Percentiles rank a stretch among this genome's conserved stretches.
Evolutionary conservation across 1,140 invertebrate species (phyloP).

Genomic region (Drosophila nikananu): DNA sequence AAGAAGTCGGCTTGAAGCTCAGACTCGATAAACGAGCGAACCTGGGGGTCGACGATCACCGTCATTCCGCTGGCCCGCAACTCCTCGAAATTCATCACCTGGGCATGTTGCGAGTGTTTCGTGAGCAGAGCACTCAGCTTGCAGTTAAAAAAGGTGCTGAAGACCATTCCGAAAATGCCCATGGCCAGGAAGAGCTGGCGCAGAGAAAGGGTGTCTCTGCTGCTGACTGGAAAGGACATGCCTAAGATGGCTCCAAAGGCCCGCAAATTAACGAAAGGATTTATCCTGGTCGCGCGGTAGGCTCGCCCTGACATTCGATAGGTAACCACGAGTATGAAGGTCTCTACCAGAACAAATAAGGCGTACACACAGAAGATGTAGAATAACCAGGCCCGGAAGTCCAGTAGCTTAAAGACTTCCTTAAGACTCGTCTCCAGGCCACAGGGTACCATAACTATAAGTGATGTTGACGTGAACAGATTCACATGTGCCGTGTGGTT

Average conservation of each 20-base stretch:
- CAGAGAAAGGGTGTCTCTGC: background rate
- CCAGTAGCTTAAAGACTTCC: background rate
- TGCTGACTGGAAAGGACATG: constrained; percentile 11
- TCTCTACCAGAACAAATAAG: constrained; percentile 7
- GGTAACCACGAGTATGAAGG: background rate
- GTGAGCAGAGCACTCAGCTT: constrained; percentile 56
- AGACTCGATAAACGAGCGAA: background rate
- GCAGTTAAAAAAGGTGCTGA: constrained; percentile 36
- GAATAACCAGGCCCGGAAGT: background rate
- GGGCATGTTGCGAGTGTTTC: background rate
- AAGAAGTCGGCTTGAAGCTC: constrained; percentile 4
- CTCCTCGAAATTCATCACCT: constrained; percentile 34
- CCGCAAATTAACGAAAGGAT: constrained; percentile 30
- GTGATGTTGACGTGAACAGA: background rate
- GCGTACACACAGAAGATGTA: constrained; percentile 6
- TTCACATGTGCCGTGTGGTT: background rate
- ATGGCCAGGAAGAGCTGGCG: constrained; percentile 49
- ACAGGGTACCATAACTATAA: background rate
- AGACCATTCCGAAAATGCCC: constrained; percentile 44
- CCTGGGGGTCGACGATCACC: background rate
- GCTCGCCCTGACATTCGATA: background rate
- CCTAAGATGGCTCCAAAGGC: constrained; percentile 33
- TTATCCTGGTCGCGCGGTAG: background rate
- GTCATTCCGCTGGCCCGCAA: constrained; percentile 32
- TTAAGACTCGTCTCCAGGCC: background rate